phyloP scores from a whole-genome alignment of 2,888 invertebrate genomes.

The Melangyna quadrimaculata region DNA sequence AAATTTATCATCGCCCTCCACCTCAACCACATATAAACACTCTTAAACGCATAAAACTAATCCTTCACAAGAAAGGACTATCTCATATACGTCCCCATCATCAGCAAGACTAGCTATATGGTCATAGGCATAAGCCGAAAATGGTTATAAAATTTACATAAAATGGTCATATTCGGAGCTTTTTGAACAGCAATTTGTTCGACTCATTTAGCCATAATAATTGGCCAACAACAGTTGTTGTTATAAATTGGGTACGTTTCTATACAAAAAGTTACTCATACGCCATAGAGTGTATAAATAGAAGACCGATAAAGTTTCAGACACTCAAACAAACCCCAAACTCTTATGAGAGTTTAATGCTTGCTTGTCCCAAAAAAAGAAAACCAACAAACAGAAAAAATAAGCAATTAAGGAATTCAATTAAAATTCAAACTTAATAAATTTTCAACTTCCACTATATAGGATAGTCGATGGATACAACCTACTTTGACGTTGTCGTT shows the following conservation, averaged over 20 bases:
- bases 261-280: slow-evolving; percentile 20
- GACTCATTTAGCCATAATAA: slow-evolving; percentile 55
- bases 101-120: neutral
- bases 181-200: slow-evolving; percentile 57
- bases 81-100: neutral
- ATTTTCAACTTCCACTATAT: slow-evolving; percentile 19
- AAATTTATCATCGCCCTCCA: neutral
- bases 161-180: slow-evolving; percentile 57
- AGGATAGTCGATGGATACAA: neutral
- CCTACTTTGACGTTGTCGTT: neutral
- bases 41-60: slow-evolving; percentile 4
- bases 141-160: slow-evolving; percentile 61
- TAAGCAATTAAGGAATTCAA: slow-evolving; percentile 68
- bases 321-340: neutral
- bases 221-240: slow-evolving; percentile 62
- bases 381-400: slow-evolving; percentile 22
- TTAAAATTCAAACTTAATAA: slow-evolving; percentile 70
- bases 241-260: neutral
- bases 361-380: slow-evolving; percentile 28
- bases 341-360: slow-evolving; percentile 33
- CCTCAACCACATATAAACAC: neutral
- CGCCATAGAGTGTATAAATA: slow-evolving; percentile 11
- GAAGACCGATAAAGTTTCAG: neutral
- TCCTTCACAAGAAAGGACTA: neutral
- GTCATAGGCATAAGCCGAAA: slow-evolving; percentile 31